phyloP scores from a whole-genome alignment of 2,888 invertebrate species.

The Rapana venosa region DNA sequence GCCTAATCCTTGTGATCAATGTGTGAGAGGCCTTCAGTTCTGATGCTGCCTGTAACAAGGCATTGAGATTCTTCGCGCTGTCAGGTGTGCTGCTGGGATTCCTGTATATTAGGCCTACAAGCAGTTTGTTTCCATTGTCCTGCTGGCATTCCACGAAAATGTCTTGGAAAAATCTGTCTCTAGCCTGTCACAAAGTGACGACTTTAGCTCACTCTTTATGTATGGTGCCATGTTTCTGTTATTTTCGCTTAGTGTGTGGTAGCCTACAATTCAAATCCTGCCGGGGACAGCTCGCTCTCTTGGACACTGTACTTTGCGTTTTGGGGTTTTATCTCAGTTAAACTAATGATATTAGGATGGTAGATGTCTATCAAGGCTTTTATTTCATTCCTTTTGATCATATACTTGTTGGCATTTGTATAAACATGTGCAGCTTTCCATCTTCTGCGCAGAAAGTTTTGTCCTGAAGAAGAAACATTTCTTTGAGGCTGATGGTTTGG shows the following conservation, averaged over 20 bases:
- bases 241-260: background rate
- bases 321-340: conserved; percentile 16
- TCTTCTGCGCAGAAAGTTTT: no score
- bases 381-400: no score
- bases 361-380: background rate
- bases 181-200: background rate
- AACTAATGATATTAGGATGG: conserved; percentile 3
- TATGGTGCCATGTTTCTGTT: conserved; percentile 11
- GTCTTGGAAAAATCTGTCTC: conserved; percentile 3
- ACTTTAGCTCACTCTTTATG: conserved; percentile 4
- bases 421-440: no score
- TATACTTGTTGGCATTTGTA: no score
- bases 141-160: conserved; percentile 19
- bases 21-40: conserved; percentile 6
- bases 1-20: no score
- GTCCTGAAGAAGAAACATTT: no score
- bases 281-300: conserved; percentile 24
- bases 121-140: background rate
- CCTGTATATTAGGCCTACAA: conserved; percentile 28
- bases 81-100: conserved; percentile 19
- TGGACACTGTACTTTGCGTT: conserved; percentile 12
- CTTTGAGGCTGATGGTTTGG: no score
- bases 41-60: conserved; percentile 4
- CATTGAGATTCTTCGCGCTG: background rate
- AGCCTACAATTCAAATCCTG: conserved; percentile 28